phyloP scores from a whole-genome alignment of 2,797 vertebrate genomes.

The Clamator glandarius region DNA sequence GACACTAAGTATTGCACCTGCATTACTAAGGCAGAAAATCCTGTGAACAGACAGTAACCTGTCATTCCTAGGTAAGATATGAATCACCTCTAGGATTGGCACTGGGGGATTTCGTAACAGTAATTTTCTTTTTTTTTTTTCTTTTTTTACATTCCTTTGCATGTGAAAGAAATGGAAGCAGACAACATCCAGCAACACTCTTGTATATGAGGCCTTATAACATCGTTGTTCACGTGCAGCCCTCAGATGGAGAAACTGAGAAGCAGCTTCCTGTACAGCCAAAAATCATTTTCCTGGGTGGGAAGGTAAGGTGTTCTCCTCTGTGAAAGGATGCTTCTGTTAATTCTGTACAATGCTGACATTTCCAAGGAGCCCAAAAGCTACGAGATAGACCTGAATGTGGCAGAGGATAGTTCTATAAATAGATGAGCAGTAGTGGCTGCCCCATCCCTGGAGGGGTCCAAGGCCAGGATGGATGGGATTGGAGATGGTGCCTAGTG shows the following conservation, averaged over 20 bases:
- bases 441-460: too few relatives aligned
- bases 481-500: too few relatives aligned
- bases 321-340: not conserved
- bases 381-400: not conserved
- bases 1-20: not conserved
- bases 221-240: conserved; percentile 73
- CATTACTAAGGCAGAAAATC: not conserved
- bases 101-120: not conserved
- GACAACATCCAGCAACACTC: not conserved
- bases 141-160: not conserved
- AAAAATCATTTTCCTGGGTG: conserved; percentile 73
- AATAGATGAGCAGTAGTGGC: not conserved
- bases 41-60: not conserved
- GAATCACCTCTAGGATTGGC: not conserved
- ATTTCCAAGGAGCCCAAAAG: not conserved
- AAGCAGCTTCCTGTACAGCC: conserved; percentile 74
- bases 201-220: conserved; percentile 68
- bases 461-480: too few relatives aligned
- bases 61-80: not conserved
- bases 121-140: not conserved
- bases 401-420: not conserved
- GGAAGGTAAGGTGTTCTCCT: conserved; percentile 58
- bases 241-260: conserved; percentile 73
- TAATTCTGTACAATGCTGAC: not conserved
- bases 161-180: conserved; percentile 66